Percentiles rank a stretch among this genome's conserved stretches.
These are phyloP conservation scores for Neostethus bicornis DNA, from an alignment of 2,797 vertebrate genomes.

Conservation along the genomic window DNA sequence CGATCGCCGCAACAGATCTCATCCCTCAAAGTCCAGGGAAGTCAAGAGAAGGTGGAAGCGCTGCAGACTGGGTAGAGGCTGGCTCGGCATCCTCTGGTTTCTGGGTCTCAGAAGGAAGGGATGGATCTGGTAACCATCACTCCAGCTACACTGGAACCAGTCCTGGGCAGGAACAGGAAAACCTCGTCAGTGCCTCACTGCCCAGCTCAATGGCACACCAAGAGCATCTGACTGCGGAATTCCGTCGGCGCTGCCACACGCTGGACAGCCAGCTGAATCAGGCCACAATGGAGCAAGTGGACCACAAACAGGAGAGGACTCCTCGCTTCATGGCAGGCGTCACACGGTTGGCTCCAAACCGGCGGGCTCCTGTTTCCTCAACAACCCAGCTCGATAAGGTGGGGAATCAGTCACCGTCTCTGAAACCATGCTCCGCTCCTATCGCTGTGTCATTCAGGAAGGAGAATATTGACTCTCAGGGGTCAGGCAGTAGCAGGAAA, in stretches of 20 bases:
- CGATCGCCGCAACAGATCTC: constrained; percentile 83
- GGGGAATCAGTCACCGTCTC: constrained; percentile 78
- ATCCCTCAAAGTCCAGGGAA: constrained; percentile 72
- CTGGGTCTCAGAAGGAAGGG: constrained; percentile 22
- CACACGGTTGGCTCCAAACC: constrained; percentile 47
- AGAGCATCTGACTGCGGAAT: constrained; percentile 54
- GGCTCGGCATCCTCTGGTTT: constrained; percentile 25
- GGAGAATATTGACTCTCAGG: constrained; percentile 63
- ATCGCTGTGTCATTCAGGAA: constrained; percentile 73
- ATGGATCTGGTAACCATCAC: constrained; percentile 14
- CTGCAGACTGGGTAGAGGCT: constrained; percentile 38
- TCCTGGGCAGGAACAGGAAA: constrained; percentile 42
- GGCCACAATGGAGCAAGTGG: constrained; percentile 45
- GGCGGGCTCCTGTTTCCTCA: constrained; percentile 58
- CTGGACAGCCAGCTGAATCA: constrained; percentile 72
- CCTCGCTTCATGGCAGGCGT: constrained; percentile 82
- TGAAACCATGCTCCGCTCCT: constrained; percentile 65
- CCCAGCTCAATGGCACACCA: constrained; percentile 36
- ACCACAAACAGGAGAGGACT: constrained; percentile 77
- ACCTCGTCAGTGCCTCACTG: constrained; percentile 28
- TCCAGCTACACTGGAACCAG: constrained; percentile 54
- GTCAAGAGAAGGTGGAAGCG: constrained; percentile 41
- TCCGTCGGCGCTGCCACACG: constrained; percentile 79
- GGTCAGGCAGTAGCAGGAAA: constrained; percentile 45
- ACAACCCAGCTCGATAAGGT: constrained; percentile 84